Percentiles rank a stretch among this genome's conserved stretches.
Evolutionary conservation across 30 jellyfish, hydroid and myxozoan species (phyloP).

Genomic region (Hydra vulgaris): DNA sequence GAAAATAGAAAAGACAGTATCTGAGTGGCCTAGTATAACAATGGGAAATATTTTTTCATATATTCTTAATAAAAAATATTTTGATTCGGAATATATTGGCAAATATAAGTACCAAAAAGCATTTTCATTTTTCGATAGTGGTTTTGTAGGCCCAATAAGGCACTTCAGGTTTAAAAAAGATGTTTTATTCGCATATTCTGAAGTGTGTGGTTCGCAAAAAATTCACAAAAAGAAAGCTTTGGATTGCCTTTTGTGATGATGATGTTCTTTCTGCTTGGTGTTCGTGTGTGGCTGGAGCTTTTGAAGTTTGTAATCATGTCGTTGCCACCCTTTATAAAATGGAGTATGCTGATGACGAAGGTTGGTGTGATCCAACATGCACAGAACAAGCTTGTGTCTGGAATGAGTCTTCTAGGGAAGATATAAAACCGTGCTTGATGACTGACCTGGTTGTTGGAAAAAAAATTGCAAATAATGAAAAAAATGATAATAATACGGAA

Average conservation of each 20-base stretch:
- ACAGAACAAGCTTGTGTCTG: constrained; percentile 21
- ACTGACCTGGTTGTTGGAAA: constrained; percentile 27
- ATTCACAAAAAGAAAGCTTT: constrained; percentile 18
- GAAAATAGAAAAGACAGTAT: constrained; percentile 13
- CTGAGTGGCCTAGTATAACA: constrained; percentile 18
- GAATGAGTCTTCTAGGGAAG: constrained; percentile 20
- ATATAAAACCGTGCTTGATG: not conserved
- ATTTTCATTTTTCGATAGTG: constrained; percentile 29
- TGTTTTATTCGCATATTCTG: constrained; percentile 3
- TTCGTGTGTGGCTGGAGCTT: constrained; percentile 46
- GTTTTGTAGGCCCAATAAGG: constrained; percentile 7
- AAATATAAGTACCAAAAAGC: constrained; percentile 63
- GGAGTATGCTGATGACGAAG: constrained; percentile 18
- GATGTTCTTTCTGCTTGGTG: constrained; percentile 29
- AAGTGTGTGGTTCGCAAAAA: constrained; percentile 32
- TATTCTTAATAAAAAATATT: constrained; percentile 28
- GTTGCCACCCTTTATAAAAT: constrained; percentile 29
- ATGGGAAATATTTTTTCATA: constrained; percentile 29
- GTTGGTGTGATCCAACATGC: constrained; percentile 23
- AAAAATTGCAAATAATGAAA: not conserved
- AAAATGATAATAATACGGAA: not conserved
- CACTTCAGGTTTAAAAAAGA: not conserved
- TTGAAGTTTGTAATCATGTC: constrained; percentile 32
- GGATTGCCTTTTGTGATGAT: constrained; percentile 40
- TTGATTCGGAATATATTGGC: constrained; percentile 47